These are phyloP conservation scores for Bucco capensis DNA, from an alignment of 2,113 vertebrate species.

Conservation along the genomic window DNA sequence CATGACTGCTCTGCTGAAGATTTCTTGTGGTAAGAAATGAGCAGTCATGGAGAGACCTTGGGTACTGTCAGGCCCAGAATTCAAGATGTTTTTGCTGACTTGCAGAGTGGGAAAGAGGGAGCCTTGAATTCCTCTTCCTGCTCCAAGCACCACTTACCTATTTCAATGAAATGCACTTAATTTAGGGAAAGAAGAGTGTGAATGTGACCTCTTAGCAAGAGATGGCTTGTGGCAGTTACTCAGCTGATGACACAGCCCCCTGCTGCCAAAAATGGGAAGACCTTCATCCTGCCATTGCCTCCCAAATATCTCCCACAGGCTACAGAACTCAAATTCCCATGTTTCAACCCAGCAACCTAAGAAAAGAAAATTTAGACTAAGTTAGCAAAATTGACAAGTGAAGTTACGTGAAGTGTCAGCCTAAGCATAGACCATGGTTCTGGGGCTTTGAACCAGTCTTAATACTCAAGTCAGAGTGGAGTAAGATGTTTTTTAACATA, in stretches of 20 bases:
- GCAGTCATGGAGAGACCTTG: not conserved
- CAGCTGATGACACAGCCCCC: not conserved
- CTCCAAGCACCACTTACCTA: not conserved
- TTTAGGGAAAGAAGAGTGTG: not conserved
- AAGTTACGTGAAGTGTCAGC: not conserved
- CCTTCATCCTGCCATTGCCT: not conserved
- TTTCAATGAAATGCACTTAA: not conserved
- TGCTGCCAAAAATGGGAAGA: not conserved
- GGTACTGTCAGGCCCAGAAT: not conserved
- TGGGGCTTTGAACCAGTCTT: not conserved
- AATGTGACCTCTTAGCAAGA: not conserved
- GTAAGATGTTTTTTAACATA: not conserved
- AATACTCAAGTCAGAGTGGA: not conserved
- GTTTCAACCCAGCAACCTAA: not conserved
- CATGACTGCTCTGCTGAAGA: not conserved
- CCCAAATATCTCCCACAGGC: rapidly evolving
- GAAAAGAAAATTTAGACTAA: not conserved
- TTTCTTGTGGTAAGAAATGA: not conserved
- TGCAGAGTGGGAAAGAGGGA: not conserved
- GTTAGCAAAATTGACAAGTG: not conserved
- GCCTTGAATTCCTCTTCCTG: not conserved
- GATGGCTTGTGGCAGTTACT: not conserved
- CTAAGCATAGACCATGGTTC: not conserved
- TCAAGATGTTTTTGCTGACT: not conserved
- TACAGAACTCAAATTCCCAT: not conserved